Conservation (phyloP, 2,888 invertebrate genomes). For the Dorcus hopei region DNA sequence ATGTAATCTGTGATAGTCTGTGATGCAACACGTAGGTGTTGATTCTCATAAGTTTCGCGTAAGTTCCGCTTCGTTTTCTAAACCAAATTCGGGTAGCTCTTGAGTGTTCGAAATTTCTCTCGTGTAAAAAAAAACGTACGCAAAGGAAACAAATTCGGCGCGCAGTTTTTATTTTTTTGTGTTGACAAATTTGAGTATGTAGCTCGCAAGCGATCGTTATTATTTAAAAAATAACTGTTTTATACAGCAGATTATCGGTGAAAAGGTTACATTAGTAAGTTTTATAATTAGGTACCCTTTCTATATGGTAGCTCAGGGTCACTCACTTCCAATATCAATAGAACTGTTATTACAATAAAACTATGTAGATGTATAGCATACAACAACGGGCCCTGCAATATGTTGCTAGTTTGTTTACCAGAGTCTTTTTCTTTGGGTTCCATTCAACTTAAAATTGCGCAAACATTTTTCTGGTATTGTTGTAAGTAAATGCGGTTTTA, state of each 20-base stretch:
- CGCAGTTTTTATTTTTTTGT: no score
- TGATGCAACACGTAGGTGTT: constrained; percentile 38
- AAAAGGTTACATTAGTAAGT: constrained; percentile 18
- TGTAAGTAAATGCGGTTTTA: no score
- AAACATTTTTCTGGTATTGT: no score
- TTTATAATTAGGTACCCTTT: constrained; percentile 26
- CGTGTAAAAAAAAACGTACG: no score
- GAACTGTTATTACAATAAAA: constrained; percentile 34
- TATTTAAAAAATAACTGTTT: constrained; percentile 4
- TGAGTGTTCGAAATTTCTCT: neutral
- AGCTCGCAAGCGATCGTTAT: constrained; percentile 8
- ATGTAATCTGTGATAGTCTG: constrained; percentile 50
- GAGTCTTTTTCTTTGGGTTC: no score
- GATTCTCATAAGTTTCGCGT: constrained; percentile 19
- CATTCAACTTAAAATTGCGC: no score
- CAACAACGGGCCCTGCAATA: constrained; percentile 22
- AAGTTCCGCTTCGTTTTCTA: neutral
- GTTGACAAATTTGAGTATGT: neutral
- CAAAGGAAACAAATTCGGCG: no score
- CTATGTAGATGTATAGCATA: constrained; percentile 26
- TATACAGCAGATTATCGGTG: constrained; percentile 21
- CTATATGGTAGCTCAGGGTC: constrained; percentile 50
- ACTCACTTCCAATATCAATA: constrained; percentile 51
- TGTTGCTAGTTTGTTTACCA: constrained; percentile 18
- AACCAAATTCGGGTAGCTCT: no score